Evolutionary conservation across 2,888 invertebrate genomes (phyloP).

Genomic region (Aleiodes testaceus): DNA sequence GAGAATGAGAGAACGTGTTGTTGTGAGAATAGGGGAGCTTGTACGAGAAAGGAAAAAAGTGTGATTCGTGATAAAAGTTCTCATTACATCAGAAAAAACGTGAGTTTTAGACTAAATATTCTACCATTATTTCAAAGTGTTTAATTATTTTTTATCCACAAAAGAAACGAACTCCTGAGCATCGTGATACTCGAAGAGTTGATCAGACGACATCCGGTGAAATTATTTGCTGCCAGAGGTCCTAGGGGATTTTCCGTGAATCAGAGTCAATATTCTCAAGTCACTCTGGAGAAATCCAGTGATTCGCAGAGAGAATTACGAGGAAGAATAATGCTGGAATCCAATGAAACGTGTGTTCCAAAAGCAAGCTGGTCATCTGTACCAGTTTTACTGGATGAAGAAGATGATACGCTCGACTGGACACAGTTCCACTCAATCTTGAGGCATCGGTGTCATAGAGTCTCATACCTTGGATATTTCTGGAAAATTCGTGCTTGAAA

Average conservation of each 20-base stretch:
- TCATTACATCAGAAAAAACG: not conserved
- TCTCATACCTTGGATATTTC: constrained; percentile 35
- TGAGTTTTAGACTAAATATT: not conserved
- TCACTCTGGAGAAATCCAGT: constrained; percentile 19
- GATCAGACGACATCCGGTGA: constrained; percentile 33
- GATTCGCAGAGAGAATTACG: constrained; percentile 22
- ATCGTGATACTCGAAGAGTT: not conserved
- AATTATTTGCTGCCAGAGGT: constrained; percentile 25
- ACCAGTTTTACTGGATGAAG: constrained; percentile 9
- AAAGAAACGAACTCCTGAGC: not conserved
- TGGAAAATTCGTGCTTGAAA: constrained; percentile 43
- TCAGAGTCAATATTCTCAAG: constrained; percentile 27
- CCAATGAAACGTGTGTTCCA: constrained; percentile 44
- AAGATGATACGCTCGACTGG: constrained; percentile 39
- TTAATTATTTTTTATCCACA: not conserved
- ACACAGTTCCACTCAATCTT: constrained; percentile 5
- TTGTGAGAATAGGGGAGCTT: constrained; percentile 1
- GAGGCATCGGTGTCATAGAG: constrained; percentile 34
- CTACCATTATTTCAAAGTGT: not conserved
- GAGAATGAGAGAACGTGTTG: constrained; percentile 6
- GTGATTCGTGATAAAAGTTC: not conserved
- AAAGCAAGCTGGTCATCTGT: constrained; percentile 21
- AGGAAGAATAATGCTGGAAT: constrained; percentile 39
- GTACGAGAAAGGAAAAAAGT: not conserved
- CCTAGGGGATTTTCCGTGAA: not conserved